These are phyloP conservation scores for Pionites leucogaster DNA, from an alignment of 2,113 vertebrate genomes.

Conservation along the genomic window DNA sequence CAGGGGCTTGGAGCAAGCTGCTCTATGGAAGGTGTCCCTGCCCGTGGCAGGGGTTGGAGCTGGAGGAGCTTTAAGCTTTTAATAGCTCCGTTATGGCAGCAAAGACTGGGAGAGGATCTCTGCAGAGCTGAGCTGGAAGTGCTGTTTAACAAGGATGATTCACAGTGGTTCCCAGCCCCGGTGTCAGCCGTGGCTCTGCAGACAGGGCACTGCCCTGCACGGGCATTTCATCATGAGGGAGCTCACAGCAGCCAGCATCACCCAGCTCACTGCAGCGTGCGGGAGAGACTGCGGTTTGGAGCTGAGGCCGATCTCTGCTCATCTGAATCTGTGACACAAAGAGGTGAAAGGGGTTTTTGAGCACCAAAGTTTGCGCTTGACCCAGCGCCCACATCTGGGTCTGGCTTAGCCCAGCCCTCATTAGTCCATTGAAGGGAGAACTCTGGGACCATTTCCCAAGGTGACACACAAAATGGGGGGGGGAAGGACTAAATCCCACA, in stretches of 20 bases:
- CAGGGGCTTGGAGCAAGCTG: not conserved
- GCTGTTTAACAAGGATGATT: slow-evolving; percentile 26
- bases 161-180: not conserved
- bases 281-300: not conserved
- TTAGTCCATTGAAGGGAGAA: not conserved
- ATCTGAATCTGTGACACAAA: not conserved
- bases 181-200: not conserved
- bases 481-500: accelerated
- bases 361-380: accelerated
- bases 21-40: not conserved
- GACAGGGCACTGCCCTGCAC: not conserved
- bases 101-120: not conserved
- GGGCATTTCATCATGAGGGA: not conserved
- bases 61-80: not conserved
- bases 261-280: accelerated
- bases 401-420: not conserved
- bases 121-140: not conserved
- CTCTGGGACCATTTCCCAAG: not conserved
- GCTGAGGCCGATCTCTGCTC: not conserved
- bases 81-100: not conserved
- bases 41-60: accelerated
- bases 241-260: not conserved
- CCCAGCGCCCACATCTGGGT: not conserved
- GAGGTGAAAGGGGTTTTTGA: not conserved
- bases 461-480: not conserved